Base-by-base conservation (phyloP, 2,888 invertebrate species). In the Lycophotia porphyrea region DNA sequence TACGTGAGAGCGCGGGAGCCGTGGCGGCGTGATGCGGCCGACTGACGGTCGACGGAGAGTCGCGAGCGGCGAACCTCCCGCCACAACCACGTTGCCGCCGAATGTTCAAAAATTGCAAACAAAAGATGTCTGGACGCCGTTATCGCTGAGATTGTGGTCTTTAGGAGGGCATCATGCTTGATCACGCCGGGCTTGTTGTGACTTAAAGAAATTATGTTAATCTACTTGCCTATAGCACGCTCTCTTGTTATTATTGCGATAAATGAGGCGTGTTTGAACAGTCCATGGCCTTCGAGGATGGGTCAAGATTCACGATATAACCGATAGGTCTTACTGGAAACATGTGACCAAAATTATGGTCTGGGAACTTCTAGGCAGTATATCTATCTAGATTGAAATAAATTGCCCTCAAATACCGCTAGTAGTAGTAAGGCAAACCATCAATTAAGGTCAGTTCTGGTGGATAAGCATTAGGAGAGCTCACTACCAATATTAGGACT, bases 71-170 rank as follows among this genome's bases (percentile, higher is more conserved):
- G 70, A 86, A 82, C 79, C 86, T 89, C 90, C 85, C 86, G 84
- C 87, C 80, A 84, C 82, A 76, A 84, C 75, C 91, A 91, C 90
- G 90, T 84, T 80, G 71, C 84, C 83, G 76, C 69, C 83, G 87
- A 91, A 87, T 91, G 91, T 75, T 90, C 87, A 80, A 89, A 89
- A 91, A 92, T 90, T 85, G 88, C 90, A 92, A 92, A 92, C 91
- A 91, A 91, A 90, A 89, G 81, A 83, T 82, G 85, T 84, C 88
- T 89, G 87, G 84, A 86, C 83, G 83, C 78, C 84, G 87, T 90
- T 90, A 91, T 92, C 90, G 80, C 76, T 39, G 70, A 79, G 83
- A 84, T 87, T 83, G 85, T 76, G 84, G 55, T 60, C 71, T 61
- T 67, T 69, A 76, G 68, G 76, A 85, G 85, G 84, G 77, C 87